Evolutionary conservation across 2,888 invertebrate genomes (phyloP).

Genomic region (Ischnus inquisitorius): DNA sequence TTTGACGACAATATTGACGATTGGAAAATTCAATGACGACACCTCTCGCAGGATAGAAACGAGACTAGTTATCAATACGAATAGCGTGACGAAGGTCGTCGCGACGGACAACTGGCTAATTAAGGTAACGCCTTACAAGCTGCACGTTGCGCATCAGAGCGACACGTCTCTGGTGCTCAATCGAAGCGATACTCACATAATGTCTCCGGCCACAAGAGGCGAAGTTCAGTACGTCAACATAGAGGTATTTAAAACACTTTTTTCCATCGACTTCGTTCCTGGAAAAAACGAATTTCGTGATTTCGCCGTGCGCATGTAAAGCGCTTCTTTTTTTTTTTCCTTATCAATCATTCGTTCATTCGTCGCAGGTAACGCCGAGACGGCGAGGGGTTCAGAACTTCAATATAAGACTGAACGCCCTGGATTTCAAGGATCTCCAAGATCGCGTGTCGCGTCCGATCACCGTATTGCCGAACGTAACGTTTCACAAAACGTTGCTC

Average conservation of each 20-base stretch:
- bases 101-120: conserved; percentile 96
- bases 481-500: conserved; percentile 91
- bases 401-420: conserved; percentile 91
- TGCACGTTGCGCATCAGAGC: conserved; percentile 92
- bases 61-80: conserved; percentile 90
- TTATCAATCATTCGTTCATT: conserved; percentile 16
- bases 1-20: not conserved
- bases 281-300: too few relatives aligned
- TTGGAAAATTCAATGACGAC: too few relatives aligned
- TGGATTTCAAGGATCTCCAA: conserved; percentile 92
- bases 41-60: conserved; percentile 78
- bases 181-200: conserved; percentile 90
- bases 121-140: conserved; percentile 91
- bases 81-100: conserved; percentile 90
- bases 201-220: conserved; percentile 90
- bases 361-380: conserved; percentile 87
- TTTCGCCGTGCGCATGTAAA: too few relatives aligned
- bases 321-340: too few relatives aligned
- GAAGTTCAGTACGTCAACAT: conserved; percentile 94
- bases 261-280: too few relatives aligned
- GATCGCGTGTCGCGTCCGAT: conserved; percentile 90
- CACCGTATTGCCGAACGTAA: conserved; percentile 89
- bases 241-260: conserved; percentile 80
- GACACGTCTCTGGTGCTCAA: conserved; percentile 92
- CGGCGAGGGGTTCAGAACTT: conserved; percentile 88